phyloP scores from a whole-genome alignment of 1,140 invertebrate species.

The Diprion similis region DNA sequence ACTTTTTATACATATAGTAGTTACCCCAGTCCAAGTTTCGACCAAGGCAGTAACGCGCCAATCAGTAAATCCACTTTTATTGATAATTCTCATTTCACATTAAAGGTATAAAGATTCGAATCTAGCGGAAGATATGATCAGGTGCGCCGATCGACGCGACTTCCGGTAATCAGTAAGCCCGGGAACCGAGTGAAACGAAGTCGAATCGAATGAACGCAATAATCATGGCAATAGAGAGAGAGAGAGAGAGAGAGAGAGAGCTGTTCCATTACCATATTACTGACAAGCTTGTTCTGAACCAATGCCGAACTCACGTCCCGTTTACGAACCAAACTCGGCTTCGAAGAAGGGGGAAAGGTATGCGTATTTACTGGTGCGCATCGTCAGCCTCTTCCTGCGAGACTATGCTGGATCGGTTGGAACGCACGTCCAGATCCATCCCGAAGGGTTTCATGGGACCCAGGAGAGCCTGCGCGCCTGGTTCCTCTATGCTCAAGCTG shows the following conservation, averaged over 20 bases:
- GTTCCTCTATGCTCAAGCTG: constrained; percentile 53
- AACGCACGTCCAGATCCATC: constrained; percentile 64
- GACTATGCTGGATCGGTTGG: constrained; percentile 64
- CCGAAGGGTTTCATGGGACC: constrained; percentile 58
- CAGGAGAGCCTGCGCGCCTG: constrained; percentile 42
- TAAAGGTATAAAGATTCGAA: not conserved
- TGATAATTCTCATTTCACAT: too few relatives aligned
- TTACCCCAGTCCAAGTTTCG: not conserved
- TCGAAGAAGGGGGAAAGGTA: too few relatives aligned
- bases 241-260: too few relatives aligned
- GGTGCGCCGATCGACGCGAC: not conserved
- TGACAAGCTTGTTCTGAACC: too few relatives aligned
- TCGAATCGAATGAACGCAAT: not conserved
- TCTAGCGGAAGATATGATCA: not conserved
- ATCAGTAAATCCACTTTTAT: not conserved
- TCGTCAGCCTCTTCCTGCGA: constrained; percentile 62
- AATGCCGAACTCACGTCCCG: too few relatives aligned
- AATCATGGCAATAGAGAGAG: not conserved
- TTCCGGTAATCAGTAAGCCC: not conserved
- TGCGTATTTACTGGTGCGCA: constrained; percentile 18
- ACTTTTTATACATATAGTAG: not conserved
- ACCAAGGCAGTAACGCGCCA: not conserved
- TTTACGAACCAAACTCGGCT: too few relatives aligned
- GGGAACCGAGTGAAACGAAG: not conserved
- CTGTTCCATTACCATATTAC: not conserved